Evolutionary conservation across 1,140 invertebrate species (phyloP).

Genomic region (Zaprionus gabonicus): DNA sequence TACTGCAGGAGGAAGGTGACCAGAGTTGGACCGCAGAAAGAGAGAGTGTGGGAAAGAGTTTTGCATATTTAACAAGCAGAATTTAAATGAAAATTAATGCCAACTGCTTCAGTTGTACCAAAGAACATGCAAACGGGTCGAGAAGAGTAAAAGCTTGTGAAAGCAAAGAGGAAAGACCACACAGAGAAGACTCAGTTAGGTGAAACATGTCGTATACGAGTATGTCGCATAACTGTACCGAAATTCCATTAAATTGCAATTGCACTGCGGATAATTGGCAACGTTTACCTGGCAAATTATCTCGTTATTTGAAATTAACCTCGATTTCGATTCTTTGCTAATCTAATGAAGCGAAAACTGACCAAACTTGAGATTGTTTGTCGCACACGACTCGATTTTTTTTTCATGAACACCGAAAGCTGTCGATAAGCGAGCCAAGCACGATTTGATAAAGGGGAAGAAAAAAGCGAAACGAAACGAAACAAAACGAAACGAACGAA

Average conservation of each 20-base stretch:
- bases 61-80: conserved; percentile 73
- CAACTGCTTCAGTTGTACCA: conserved; percentile 30
- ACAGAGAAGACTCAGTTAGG: background rate
- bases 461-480: background rate
- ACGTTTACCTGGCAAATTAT: conserved; percentile 27
- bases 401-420: conserved; percentile 6
- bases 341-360: conserved; percentile 15
- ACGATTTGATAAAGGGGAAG: background rate
- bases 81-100: conserved; percentile 78
- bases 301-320: conserved; percentile 43
- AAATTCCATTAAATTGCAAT: conserved; percentile 37
- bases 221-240: conserved; percentile 12
- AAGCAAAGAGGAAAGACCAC: background rate
- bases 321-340: conserved; percentile 29
- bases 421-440: conserved; percentile 17
- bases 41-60: conserved; percentile 30
- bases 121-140: conserved; percentile 27
- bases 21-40: conserved; percentile 22
- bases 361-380: conserved; percentile 25
- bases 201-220: background rate
- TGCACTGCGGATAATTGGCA: conserved; percentile 20
- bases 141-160: background rate
- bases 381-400: background rate
- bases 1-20: background rate
- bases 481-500: conserved; percentile 37